These are phyloP conservation scores for Acronicta psi DNA, from an alignment of 2,888 invertebrate genomes.

Conservation along the genomic window DNA sequence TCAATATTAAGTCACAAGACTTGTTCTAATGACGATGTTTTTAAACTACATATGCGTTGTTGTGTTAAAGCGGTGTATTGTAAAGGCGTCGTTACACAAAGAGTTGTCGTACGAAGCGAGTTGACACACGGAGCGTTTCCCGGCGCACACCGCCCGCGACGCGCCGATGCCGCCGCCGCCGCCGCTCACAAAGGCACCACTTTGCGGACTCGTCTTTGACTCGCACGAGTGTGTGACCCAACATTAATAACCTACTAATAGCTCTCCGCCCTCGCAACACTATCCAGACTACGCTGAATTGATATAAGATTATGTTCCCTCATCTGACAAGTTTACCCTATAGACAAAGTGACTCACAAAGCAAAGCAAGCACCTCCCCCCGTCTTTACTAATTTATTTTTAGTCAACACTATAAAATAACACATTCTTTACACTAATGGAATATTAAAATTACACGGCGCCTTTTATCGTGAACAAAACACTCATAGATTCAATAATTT, in stretches of 20 bases:
- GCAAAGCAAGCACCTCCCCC: background rate
- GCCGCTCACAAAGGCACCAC: conserved; percentile 82
- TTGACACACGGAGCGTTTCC: conserved; percentile 69
- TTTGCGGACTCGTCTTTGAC: conserved; percentile 84
- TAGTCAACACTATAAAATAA: conserved; percentile 25
- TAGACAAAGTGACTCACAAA: conserved; percentile 27
- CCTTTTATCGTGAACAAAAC: conserved; percentile 73
- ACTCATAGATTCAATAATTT: conserved; percentile 78
- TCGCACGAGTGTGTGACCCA: conserved; percentile 79
- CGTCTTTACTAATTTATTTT: conserved; percentile 16
- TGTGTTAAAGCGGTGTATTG: conserved; percentile 64
- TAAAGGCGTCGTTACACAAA: conserved; percentile 79
- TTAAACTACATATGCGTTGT: conserved; percentile 54
- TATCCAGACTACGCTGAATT: conserved; percentile 43
- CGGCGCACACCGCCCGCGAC: conserved; percentile 34
- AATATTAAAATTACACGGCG: conserved; percentile 66
- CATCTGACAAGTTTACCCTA: conserved; percentile 31
- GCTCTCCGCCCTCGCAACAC: conserved; percentile 56
- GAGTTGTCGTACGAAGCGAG: conserved; percentile 75
- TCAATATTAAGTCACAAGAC: conserved; percentile 11
- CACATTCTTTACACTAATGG: conserved; percentile 44
- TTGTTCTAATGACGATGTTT: conserved; percentile 54
- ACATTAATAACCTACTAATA: conserved; percentile 86
- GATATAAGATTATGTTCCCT: conserved; percentile 44
- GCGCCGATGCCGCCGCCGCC: conserved; percentile 50